These are phyloP conservation scores for Styela clava DNA, from an alignment of 23 tunicate species.

Conservation along the genomic window DNA sequence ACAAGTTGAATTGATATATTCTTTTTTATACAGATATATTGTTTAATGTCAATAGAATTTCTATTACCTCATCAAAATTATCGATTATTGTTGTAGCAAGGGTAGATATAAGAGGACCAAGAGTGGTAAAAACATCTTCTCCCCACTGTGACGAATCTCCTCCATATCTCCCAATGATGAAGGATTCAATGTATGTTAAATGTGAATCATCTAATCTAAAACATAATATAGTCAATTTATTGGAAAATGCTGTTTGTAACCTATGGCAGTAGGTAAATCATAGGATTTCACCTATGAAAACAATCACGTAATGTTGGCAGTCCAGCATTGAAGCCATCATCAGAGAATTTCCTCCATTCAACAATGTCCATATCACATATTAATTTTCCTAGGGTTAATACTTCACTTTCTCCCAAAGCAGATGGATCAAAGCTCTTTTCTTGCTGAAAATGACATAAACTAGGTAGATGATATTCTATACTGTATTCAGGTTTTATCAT, in stretches of 20 bases:
- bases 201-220: neutral
- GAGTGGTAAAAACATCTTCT: slow-evolving; percentile 11
- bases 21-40: too few species aligned
- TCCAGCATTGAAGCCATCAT: slow-evolving; percentile 27
- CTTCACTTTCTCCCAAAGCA: slow-evolving; percentile 30
- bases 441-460: neutral
- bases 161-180: slow-evolving; percentile 21
- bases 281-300: slow-evolving; percentile 27
- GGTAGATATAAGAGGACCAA: slow-evolving; percentile 39
- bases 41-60: neutral
- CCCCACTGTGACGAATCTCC: slow-evolving; percentile 35
- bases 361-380: slow-evolving; percentile 43
- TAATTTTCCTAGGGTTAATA: slow-evolving; percentile 29
- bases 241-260: too few species aligned
- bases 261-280: too few species aligned
- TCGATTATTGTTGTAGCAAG: slow-evolving; percentile 9
- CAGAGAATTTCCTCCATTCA: slow-evolving; percentile 1
- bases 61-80: slow-evolving; percentile 23
- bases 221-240: too few species aligned
- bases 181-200: neutral
- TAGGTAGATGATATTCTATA: too few species aligned
- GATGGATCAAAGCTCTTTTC: neutral
- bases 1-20: too few species aligned
- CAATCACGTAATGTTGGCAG: slow-evolving; percentile 25
- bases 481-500: too few species aligned